These are phyloP conservation scores for Ceuthmochares aereus DNA, from an alignment of 2,113 vertebrate genomes.

Conservation along the genomic window DNA sequence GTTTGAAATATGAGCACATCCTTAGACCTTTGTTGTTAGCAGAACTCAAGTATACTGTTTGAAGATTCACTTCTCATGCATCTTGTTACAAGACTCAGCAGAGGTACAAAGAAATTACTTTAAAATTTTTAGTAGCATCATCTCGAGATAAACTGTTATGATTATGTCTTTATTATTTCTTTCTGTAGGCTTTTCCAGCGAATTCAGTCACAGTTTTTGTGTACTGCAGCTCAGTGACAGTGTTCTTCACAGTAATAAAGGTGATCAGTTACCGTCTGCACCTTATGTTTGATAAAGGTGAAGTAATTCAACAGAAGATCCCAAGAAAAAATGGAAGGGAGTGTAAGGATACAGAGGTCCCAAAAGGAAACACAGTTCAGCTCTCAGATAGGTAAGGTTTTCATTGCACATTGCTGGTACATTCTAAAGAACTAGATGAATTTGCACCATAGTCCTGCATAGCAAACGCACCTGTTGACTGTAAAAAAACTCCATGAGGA, in stretches of 20 bases:
- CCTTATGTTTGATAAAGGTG: slow-evolving; percentile 92
- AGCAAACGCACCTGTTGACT: not conserved
- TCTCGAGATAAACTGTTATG: not conserved
- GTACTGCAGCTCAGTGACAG: slow-evolving; percentile 90
- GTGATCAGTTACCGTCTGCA: slow-evolving; percentile 92
- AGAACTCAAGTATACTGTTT: not conserved
- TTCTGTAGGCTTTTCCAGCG: slow-evolving; percentile 88
- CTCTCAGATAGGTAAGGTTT: slow-evolving; percentile 79
- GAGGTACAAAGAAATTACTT: not conserved
- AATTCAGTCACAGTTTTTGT: slow-evolving; percentile 86
- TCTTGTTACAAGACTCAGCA: not conserved
- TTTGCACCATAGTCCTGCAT: not conserved
- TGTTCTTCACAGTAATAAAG: slow-evolving; percentile 93
- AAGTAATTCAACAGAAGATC: slow-evolving; percentile 82
- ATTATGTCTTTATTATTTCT: slow-evolving; percentile 14
- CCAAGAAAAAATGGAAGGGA: slow-evolving; percentile 78
- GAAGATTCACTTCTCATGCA: not conserved
- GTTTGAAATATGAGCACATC: not conserved
- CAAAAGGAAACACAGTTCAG: slow-evolving; percentile 72
- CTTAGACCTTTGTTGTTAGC: not conserved
- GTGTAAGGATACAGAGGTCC: slow-evolving; percentile 77
- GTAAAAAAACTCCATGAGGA: not conserved
- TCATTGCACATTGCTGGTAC: not conserved
- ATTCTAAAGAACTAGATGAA: not conserved
- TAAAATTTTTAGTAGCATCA: not conserved